Percentiles rank a stretch among this genome's conserved stretches.
phyloP scores from a whole-genome alignment of 2,888 invertebrate genomes.

The Agrilus mali region DNA sequence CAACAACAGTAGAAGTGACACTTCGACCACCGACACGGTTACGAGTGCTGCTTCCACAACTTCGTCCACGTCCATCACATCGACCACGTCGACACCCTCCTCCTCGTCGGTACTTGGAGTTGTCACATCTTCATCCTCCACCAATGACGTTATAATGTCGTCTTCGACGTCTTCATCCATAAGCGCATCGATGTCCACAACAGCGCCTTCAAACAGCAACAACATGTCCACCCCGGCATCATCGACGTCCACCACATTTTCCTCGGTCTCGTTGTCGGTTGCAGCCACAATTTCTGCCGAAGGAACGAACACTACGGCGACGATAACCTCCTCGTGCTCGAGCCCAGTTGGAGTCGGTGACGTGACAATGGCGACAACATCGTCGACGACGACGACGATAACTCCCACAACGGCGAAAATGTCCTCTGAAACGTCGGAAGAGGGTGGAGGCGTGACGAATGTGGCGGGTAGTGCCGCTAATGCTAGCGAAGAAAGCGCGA shows the following conservation, averaged over 20 bases:
- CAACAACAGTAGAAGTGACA: constrained; percentile 14
- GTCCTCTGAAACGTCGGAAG: constrained; percentile 15
- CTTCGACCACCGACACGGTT: constrained; percentile 21
- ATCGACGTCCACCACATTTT: constrained; percentile 17
- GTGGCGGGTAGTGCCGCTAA: not conserved
- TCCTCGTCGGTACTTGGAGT: not conserved
- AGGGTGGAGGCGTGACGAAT: constrained; percentile 14
- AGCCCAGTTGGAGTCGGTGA: too few species aligned
- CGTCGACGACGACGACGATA: constrained; percentile 14
- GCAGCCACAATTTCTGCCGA: constrained; percentile 7
- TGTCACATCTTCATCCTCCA: constrained; percentile 1
- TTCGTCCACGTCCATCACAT: constrained; percentile 14
- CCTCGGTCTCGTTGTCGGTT: constrained; percentile 6
- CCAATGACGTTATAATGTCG: too few species aligned
- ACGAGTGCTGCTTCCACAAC: constrained; percentile 11
- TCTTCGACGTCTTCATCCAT: constrained; percentile 6
- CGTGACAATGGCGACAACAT: constrained; percentile 12
- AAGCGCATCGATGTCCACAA: constrained; percentile 18
- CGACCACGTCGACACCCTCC: constrained; percentile 9
- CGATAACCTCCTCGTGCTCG: constrained; percentile 13
- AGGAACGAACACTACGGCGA: constrained; percentile 11
- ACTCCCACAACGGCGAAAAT: constrained; percentile 4
- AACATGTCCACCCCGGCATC: constrained; percentile 10
- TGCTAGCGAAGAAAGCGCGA: not conserved
- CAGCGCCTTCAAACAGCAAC: constrained; percentile 14